These are phyloP conservation scores for Oncorhynchus kisutch DNA, from an alignment of 2,113 vertebrate species.

Conservation along the genomic window DNA sequence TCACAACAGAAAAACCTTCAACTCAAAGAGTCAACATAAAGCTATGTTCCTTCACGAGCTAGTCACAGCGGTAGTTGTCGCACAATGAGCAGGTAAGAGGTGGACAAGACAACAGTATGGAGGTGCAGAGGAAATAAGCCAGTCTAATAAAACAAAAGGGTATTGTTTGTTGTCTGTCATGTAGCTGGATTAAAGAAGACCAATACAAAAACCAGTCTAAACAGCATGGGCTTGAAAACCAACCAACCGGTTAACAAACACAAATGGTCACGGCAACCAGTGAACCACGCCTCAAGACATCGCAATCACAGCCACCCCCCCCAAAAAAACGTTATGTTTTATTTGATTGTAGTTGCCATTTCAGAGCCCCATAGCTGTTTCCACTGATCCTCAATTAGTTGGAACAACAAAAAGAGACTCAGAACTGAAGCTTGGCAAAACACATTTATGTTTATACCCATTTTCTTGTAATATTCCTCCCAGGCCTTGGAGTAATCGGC, in stretches of 20 bases:
- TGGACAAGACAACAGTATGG: too few species aligned
- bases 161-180: constrained; percentile 20
- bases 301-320: too few species aligned
- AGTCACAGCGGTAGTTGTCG: too few species aligned
- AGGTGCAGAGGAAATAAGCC: too few species aligned
- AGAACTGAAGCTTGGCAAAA: constrained; percentile 65
- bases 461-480: too few species aligned
- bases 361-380: constrained; percentile 59
- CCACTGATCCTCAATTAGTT: constrained; percentile 64
- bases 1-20: not conserved
- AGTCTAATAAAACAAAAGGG: constrained; percentile 3
- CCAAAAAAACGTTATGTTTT: too few species aligned
- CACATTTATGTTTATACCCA: constrained; percentile 68
- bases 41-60: not conserved
- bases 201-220: too few species aligned
- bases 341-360: not conserved
- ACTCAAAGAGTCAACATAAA: not conserved
- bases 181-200: not conserved
- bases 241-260: too few species aligned
- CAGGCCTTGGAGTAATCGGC: too few species aligned
- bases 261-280: too few species aligned
- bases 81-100: too few species aligned
- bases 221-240: too few species aligned
- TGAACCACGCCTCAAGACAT: constrained; percentile 6
- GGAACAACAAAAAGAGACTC: constrained; percentile 40